A percentile compares a stretch with the other conserved stretches of the same genome.
phyloP scores from a whole-genome alignment of 2,888 invertebrate species.

The Lissonota sp. region DNA sequence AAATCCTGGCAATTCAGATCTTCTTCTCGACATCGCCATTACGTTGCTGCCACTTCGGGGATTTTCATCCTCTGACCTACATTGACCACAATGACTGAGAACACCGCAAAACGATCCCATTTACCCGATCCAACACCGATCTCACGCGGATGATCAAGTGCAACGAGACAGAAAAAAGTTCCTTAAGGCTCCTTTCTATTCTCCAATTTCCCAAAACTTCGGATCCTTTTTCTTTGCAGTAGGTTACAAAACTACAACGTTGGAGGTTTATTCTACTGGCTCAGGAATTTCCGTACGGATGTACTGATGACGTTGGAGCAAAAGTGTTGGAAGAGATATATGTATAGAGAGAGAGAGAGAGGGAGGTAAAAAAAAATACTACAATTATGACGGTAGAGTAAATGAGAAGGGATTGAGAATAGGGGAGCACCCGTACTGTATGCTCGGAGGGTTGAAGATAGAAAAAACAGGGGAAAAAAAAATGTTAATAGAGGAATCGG shows the following conservation, averaged over 20 bases:
- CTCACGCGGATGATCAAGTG: not conserved
- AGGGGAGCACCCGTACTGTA: constrained; percentile 22
- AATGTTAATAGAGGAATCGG: constrained; percentile 11
- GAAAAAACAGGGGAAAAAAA: not conserved
- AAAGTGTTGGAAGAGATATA: not conserved
- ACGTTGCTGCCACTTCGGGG: constrained; percentile 1
- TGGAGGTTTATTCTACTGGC: not conserved
- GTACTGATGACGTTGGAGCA: too few species aligned
- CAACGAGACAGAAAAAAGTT: not conserved
- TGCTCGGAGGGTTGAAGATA: constrained; percentile 30
- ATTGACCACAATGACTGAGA: constrained; percentile 45
- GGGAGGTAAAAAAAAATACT: constrained; percentile 26
- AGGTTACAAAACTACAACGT: too few species aligned
- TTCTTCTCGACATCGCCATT: constrained; percentile 32
- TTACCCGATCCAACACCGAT: constrained; percentile 15
- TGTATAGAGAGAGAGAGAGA: constrained; percentile 9
- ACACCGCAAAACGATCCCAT: constrained; percentile 63
- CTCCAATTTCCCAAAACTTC: too few species aligned
- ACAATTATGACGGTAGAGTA: constrained; percentile 1
- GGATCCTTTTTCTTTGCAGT: too few species aligned
- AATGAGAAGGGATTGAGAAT: constrained; percentile 21
- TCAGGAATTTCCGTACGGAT: too few species aligned
- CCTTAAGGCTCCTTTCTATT: too few species aligned
- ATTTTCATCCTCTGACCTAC: constrained; percentile 60
- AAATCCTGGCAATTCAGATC: constrained; percentile 55